These are phyloP conservation scores for Epirrita christyi DNA, from an alignment of 2,888 invertebrate species.

Conservation along the genomic window DNA sequence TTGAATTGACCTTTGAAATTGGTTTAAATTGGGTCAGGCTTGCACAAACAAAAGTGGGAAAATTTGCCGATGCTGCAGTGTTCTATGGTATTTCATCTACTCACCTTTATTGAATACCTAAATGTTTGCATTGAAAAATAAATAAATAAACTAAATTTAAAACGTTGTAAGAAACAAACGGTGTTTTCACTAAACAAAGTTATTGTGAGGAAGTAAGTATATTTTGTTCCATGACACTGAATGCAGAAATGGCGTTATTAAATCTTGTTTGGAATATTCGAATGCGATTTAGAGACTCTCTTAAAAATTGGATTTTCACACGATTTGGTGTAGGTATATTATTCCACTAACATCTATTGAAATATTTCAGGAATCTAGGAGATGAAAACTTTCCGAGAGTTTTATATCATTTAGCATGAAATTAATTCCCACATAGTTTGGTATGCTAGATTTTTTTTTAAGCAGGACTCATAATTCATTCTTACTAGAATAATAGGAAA, in stretches of 20 bases:
- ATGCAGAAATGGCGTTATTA: slow-evolving; percentile 27
- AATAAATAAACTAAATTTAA: neutral
- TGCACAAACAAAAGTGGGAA: slow-evolving; percentile 71
- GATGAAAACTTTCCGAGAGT: slow-evolving; percentile 1
- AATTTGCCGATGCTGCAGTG: slow-evolving; percentile 61
- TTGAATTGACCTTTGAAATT: slow-evolving; percentile 77
- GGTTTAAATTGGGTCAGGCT: slow-evolving; percentile 76
- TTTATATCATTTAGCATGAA: slow-evolving; percentile 12
- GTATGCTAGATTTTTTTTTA: neutral
- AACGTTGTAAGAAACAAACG: slow-evolving; percentile 23
- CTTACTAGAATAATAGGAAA: too few species aligned
- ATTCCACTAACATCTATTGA: neutral
- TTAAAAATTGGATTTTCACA: slow-evolving; percentile 14
- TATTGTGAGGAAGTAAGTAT: slow-evolving; percentile 15
- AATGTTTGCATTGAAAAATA: slow-evolving; percentile 40
- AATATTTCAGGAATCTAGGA: neutral
- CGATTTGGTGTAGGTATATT: slow-evolving; percentile 6
- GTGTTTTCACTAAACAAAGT: slow-evolving; percentile 33
- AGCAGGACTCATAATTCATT: slow-evolving; percentile 12
- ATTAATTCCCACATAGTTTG: slow-evolving; percentile 6
- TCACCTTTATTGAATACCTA: slow-evolving; percentile 52
- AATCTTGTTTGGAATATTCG: slow-evolving; percentile 31
- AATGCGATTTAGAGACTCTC: slow-evolving; percentile 23
- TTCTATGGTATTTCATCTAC: slow-evolving; percentile 58
- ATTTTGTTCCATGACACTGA: slow-evolving; percentile 20